Evolutionary conservation across 2,797 vertebrate genomes (phyloP), one percentile per base, ranked within the genome.

Genomic region (Sebastes aleutianus): DNA sequence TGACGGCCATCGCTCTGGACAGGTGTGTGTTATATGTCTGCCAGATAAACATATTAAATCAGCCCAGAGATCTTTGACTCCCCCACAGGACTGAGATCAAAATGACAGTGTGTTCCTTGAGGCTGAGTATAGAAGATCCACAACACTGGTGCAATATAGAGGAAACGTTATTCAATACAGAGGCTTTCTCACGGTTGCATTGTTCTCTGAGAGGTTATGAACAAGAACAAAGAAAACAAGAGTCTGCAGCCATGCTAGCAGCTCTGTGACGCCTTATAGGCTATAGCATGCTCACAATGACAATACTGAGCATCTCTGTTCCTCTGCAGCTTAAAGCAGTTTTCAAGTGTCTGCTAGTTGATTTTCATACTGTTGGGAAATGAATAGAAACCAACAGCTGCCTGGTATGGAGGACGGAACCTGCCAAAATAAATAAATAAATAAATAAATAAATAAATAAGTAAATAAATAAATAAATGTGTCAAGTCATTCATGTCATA

Each of bases 1-100:
- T 99, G 98, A 97, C 95, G 0, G 98, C 98, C 29, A 97, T 99
- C 9, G 96, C 98, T 5, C 92, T 97, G 67, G 98, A 99, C 93
- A 97, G 98, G 98, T 98, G 70, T 8, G 59, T 53, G 43, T 62
- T 43, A 43, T 6, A 43, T 43, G 57, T 58, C 63, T 22, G 39
- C 14, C 39, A 43, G 13, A 43, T 43, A 43, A 16, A 43, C 39
- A 18, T 22, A 11, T 26, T 26, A 56, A 63, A 50, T 20, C 26
- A 39, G n/a, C 18, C 36, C 39, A 20, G 22, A 36, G 29, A n/a
- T 29, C 18, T 47, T 36, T 36, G 34, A 13, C 34, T 36, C 26
- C 53, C 36, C 20, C 32, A 56, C 57, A 32, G 70, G 56, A 22
- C 34, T 36, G 11, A 36, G 13, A 43, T 43, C 39, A 43, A 43